These are phyloP conservation scores for Adelosebastes latens DNA, from an alignment of 2,797 vertebrate genomes.

Conservation along the genomic window DNA sequence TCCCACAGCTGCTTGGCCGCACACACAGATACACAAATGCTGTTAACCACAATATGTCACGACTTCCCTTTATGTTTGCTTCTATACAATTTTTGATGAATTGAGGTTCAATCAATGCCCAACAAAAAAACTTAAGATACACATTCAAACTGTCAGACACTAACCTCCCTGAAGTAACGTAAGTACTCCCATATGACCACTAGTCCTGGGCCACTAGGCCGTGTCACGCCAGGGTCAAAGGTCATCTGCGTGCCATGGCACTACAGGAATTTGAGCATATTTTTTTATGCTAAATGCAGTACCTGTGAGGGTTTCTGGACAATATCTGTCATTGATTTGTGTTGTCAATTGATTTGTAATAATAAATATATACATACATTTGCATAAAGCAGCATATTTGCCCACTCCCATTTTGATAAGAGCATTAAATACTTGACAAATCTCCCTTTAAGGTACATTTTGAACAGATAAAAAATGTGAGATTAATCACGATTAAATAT, in stretches of 20 bases:
- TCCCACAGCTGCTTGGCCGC: constrained; percentile 52
- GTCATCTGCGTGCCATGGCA: not conserved
- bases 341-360: no score
- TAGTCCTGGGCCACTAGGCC: not conserved
- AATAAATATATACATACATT: no score
- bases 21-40: constrained; percentile 14
- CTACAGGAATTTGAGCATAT: not conserved
- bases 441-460: no score
- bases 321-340: no score
- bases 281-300: no score
- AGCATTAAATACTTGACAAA: no score
- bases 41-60: not conserved
- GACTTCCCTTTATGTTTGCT: not conserved
- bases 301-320: no score
- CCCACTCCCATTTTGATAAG: no score
- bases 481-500: rapidly evolving
- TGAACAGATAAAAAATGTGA: rapidly evolving
- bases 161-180: not conserved
- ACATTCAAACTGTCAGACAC: not conserved
- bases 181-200: constrained; percentile 27
- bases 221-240: constrained; percentile 24
- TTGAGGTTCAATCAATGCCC: not conserved
- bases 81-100: not conserved
- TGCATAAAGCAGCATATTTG: no score
- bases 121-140: not conserved